Evolutionary conservation across 2,113 vertebrate species (phyloP).

Genomic region (Aphelocoma coerulescens): DNA sequence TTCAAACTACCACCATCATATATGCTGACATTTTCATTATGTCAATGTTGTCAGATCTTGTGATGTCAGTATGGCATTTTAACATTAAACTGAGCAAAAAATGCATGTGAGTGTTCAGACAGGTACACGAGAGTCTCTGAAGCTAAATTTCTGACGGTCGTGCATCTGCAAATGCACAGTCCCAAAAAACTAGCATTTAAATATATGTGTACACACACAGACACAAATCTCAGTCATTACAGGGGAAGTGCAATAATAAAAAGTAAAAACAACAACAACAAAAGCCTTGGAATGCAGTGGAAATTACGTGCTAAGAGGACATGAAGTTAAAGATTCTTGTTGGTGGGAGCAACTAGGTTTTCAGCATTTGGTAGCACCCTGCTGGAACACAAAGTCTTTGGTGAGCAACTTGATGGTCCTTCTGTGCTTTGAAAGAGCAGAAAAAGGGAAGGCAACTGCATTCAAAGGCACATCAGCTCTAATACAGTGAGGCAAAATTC

Average conservation of each 20-base stretch:
- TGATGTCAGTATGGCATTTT: neutral
- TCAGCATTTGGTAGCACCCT: neutral
- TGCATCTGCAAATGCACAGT: neutral
- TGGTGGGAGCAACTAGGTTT: neutral
- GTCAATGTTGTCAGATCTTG: neutral
- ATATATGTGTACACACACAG: accelerated
- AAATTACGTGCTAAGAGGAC: neutral
- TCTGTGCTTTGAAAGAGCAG: neutral
- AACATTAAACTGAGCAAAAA: neutral
- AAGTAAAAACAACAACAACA: neutral
- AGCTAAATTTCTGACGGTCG: neutral
- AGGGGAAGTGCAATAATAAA: neutral
- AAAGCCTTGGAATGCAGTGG: neutral
- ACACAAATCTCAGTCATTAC: neutral
- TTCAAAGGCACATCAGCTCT: neutral
- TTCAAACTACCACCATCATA: neutral
- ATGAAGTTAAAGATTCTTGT: neutral
- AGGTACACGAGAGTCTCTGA: neutral
- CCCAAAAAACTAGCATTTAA: neutral
- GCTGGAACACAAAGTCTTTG: neutral
- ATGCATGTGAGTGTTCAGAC: neutral
- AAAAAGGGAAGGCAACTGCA: neutral
- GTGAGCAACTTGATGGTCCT: neutral
- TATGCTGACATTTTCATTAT: neutral
- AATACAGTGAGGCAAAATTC: neutral